Evolutionary conservation across 2,113 vertebrate genomes (phyloP).

Genomic region (Edolisoma coerulescens): DNA sequence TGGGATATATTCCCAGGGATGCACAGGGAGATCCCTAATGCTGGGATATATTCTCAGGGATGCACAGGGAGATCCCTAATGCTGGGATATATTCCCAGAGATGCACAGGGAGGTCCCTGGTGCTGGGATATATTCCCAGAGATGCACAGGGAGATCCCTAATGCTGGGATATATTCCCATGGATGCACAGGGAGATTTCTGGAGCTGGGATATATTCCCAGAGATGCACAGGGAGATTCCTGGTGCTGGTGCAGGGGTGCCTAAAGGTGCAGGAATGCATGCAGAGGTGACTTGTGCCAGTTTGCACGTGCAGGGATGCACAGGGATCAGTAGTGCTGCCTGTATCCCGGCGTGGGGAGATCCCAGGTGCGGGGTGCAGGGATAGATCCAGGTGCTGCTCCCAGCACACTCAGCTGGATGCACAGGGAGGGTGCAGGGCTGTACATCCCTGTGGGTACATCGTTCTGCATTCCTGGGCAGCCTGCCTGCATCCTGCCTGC

Average conservation of each 20-base stretch:
- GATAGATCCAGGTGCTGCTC: background rate
- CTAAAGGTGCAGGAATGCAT: background rate
- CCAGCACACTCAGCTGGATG: background rate
- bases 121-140: background rate
- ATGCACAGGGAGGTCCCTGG: background rate
- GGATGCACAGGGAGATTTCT: accelerated
- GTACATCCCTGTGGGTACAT: accelerated
- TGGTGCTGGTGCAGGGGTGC: background rate
- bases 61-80: too few species aligned
- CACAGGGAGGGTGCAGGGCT: background rate
- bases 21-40: background rate
- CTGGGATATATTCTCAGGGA: background rate
- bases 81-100: background rate
- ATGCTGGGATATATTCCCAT: background rate
- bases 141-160: background rate
- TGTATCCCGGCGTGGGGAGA: background rate
- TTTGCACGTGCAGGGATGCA: too few species aligned
- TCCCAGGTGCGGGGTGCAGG: background rate
- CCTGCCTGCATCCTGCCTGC: background rate
- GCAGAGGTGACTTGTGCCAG: background rate
- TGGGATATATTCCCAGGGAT: background rate
- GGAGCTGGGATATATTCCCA: background rate
- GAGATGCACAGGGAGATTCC: background rate
- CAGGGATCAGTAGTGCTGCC: background rate
- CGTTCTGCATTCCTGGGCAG: background rate